phyloP scores from a whole-genome alignment of 2,113 vertebrate genomes.

The Actenoides hombroni region DNA sequence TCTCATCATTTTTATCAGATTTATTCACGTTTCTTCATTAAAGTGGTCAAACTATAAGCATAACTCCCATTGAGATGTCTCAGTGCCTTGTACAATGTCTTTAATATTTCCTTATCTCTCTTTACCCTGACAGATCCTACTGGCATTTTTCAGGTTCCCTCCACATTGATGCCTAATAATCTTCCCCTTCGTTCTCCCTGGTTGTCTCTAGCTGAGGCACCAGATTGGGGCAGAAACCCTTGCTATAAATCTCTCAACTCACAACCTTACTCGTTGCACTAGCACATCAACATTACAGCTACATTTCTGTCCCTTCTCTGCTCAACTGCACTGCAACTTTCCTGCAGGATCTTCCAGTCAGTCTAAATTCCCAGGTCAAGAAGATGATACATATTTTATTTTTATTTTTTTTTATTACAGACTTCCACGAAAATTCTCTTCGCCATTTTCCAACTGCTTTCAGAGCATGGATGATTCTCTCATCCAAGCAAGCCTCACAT shows the following conservation, averaged over 20 bases:
- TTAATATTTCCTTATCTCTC: slow-evolving; percentile 9
- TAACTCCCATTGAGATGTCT: slow-evolving; percentile 2
- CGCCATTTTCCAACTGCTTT: not conserved
- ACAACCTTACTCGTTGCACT: not conserved
- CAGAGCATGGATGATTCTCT: not conserved
- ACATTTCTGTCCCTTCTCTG: not conserved
- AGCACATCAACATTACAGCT: not conserved
- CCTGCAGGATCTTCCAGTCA: not conserved
- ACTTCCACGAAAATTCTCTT: not conserved
- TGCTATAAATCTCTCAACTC: not conserved
- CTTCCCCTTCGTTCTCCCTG: not conserved
- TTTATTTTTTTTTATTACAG: not conserved
- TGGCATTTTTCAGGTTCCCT: slow-evolving; percentile 2
- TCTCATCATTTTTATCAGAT: not conserved
- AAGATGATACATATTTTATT: not conserved
- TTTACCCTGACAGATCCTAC: not conserved
- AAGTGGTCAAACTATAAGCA: not conserved
- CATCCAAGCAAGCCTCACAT: not conserved
- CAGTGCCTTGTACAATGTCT: not conserved
- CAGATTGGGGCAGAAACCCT: not conserved
- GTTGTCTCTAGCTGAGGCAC: not conserved
- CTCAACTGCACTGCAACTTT: not conserved
- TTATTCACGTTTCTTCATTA: slow-evolving; percentile 15
- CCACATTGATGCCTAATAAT: not conserved
- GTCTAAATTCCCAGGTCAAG: not conserved